These are phyloP conservation scores for Odontomachus brunneus DNA, from an alignment of 1,140 invertebrate species.

Conservation along the genomic window DNA sequence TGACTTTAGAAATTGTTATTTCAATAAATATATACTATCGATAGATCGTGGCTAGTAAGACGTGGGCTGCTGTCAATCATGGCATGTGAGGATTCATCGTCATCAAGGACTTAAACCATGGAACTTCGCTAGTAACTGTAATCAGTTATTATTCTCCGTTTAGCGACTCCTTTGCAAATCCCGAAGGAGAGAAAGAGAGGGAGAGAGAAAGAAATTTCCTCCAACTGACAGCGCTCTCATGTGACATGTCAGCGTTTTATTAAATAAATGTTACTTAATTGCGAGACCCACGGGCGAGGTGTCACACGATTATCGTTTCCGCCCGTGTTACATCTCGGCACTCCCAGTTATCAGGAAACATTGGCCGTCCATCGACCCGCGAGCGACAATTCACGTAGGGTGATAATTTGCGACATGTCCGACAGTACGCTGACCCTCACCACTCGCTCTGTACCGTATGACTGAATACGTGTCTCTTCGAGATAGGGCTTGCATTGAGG, in stretches of 20 bases:
- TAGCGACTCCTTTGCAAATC: not conserved
- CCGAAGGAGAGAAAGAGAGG: not conserved
- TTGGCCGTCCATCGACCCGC: slow-evolving; percentile 44
- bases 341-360: slow-evolving; percentile 32
- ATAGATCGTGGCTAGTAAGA: too few species aligned
- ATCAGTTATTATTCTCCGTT: not conserved
- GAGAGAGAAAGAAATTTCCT: too few species aligned
- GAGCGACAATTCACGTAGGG: slow-evolving; percentile 49
- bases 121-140: not conserved
- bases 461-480: slow-evolving; percentile 21
- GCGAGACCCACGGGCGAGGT: not conserved
- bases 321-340: not conserved
- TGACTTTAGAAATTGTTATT: too few species aligned
- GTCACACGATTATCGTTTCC: not conserved
- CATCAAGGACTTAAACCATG: too few species aligned
- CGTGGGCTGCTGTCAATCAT: too few species aligned
- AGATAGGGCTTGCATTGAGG: slow-evolving; percentile 17
- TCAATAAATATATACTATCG: too few species aligned
- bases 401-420: slow-evolving; percentile 48
- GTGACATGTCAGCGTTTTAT: not conserved
- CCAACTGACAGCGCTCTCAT: too few species aligned
- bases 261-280: slow-evolving; percentile 14
- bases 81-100: too few species aligned
- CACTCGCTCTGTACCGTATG: slow-evolving; percentile 25
- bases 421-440: slow-evolving; percentile 47